Evolutionary conservation across 2,113 vertebrate genomes (phyloP), one percentile per base, ranked within the genome.

Genomic region (Takifugu flavidus): DNA sequence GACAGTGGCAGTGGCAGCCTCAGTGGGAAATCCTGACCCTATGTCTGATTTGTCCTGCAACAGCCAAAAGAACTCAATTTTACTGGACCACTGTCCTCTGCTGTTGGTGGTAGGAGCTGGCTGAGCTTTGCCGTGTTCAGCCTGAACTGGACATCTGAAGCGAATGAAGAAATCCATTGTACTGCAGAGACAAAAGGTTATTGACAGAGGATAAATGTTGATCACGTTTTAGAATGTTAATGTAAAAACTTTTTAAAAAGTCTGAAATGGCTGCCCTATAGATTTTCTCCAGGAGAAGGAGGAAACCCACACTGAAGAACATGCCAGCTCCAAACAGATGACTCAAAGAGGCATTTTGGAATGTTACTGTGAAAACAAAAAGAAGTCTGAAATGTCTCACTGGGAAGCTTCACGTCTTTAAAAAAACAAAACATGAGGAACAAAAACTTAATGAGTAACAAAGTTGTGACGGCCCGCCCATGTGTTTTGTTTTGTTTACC

Each of bases 11-110:
- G 20, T 20, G 20, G 20, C 20, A 20, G 20, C 20, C 20, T 20
- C 20, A 20, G 20, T 20, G 20, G 20, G 20, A 20, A 20, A 20
- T 20, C 20, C 20, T 20, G 20, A 20, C 20, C 20, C 20, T 20
- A 20, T 20, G 20, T 20, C 20, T 87, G 69, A 92, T 92, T 67
- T 92, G 91, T 68, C 91, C 91, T 0, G 91, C 91, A 2, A 92
- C 90, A 52, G 90, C 91, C 57, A 92, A 78, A 49, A 92, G 70
- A 90, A 92, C 73, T 92, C 90, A 4, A 87, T n/a, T 80, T 92
- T 92, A 67, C 59, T 91, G 0, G 87, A 87, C 91, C 91, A 92
- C 64, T 92, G 82, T 39, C 85, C 90, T 70, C 91, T 84, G 2
- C 56, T 57, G 34, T 11, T 25, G 59, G 46, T 56, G 47, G 15